phyloP scores from a whole-genome alignment of 2,797 vertebrate species.

The Schizothorax lantsangensis region DNA sequence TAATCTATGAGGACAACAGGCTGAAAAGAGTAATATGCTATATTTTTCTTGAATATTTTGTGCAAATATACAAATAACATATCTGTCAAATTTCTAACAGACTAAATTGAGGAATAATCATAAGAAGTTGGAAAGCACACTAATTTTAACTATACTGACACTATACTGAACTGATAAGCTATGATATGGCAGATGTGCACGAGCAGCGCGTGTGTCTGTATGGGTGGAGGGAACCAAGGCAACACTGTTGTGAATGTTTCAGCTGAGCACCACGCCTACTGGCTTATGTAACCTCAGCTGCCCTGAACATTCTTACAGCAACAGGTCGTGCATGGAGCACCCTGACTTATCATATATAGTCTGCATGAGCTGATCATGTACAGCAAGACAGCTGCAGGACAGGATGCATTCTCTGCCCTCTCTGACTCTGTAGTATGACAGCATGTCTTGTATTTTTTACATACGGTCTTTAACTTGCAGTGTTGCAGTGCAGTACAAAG shows the following conservation, averaged over 20 bases:
- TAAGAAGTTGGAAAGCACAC: not conserved
- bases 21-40: not conserved
- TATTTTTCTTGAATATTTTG: not conserved
- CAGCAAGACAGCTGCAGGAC: constrained; percentile 7
- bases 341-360: constrained; percentile 16
- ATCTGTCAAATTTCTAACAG: not conserved
- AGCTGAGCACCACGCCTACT: constrained; percentile 72
- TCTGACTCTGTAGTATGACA: not conserved
- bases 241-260: constrained; percentile 66
- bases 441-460: not conserved
- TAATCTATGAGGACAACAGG: not conserved
- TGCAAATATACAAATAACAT: not conserved
- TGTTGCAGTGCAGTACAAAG: not conserved
- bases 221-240: constrained; percentile 54
- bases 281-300: constrained; percentile 69
- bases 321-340: constrained; percentile 44
- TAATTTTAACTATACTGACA: not conserved
- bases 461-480: not conserved
- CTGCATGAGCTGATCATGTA: constrained; percentile 26
- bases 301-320: constrained; percentile 59
- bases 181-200: not conserved
- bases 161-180: not conserved
- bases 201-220: constrained; percentile 15
- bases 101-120: not conserved
- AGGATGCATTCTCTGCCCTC: not conserved